Evolutionary conservation across 2,888 invertebrate species (phyloP), one percentile per base, ranked within the genome.

Genomic region (Calliopum simillimum): DNA sequence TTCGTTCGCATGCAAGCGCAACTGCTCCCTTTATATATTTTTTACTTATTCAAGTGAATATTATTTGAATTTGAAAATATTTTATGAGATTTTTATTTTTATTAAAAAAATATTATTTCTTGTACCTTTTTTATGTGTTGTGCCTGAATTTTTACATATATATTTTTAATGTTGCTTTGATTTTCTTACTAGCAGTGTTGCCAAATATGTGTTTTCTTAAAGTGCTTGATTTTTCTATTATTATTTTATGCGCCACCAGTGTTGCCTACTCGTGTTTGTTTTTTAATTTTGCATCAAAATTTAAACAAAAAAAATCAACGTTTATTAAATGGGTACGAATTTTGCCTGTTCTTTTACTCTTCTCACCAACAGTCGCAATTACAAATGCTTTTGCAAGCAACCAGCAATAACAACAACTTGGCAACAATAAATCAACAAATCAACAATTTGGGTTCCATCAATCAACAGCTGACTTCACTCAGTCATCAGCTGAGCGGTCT

Each of bases 401-500:
- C 83, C 70, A 82, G 81, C 76, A 85, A 83, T 76, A 86, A 84
- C 77, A 86, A 85, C 74, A 86, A 83, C 59, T 75, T 85, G 80
- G 84, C 85, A 72, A 81, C 85, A 68, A 85, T 86, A 73, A 86
- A 82, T 71, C 86, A 86, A 73, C 86, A 85, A 73, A 83, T 85
- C 67, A 86, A 80, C 76, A 86, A 81, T 76, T 75, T 86, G 75
- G 86, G 86, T 72, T 83, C 82, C 73, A 86, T 86, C 72, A 86
- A 86, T 76, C 86, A 86, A 74, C 86, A 86, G 75, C 70, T 86
- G 72, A 85, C 82, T 44, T 82, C 85, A 59, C 78, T 86, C 49
- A 86, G 85, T 68, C 84, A 86, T 46, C 86, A 86, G 74, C 73
- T 86, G 71, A 86, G 82, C 72, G 86, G 86, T 3, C 80, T 86